These are phyloP conservation scores for Acleris holmiana DNA, from an alignment of 2,888 invertebrate genomes.

Conservation along the genomic window DNA sequence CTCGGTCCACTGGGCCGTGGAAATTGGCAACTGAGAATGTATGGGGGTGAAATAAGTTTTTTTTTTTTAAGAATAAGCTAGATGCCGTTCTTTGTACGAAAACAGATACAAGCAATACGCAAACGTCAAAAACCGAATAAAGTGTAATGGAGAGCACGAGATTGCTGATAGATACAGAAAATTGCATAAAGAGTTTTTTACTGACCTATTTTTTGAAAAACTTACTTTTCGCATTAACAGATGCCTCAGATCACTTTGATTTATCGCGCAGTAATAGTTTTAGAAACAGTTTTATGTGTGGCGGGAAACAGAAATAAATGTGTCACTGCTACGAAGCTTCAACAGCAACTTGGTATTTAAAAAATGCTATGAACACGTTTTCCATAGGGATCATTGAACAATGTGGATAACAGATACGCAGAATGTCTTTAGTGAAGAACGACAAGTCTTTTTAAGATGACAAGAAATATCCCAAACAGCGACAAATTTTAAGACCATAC, in stretches of 20 bases:
- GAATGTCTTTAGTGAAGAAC: too few species aligned
- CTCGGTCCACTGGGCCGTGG: slow-evolving; percentile 27
- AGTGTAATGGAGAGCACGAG: too few species aligned
- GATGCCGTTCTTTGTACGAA: too few species aligned
- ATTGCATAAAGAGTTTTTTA: neutral
- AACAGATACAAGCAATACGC: too few species aligned
- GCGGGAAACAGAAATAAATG: slow-evolving; percentile 20
- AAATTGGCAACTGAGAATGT: slow-evolving; percentile 13
- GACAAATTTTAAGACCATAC: too few species aligned
- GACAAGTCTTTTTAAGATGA: too few species aligned
- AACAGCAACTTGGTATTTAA: neutral
- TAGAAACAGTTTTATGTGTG: slow-evolving; percentile 29
- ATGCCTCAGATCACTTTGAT: slow-evolving; percentile 30
- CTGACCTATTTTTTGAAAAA: slow-evolving; percentile 20
- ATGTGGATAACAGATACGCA: too few species aligned
- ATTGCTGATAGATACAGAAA: too few species aligned
- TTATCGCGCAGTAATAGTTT: slow-evolving; percentile 27
- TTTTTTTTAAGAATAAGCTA: too few species aligned
- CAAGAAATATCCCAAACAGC: too few species aligned
- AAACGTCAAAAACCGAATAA: too few species aligned
- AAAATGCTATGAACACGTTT: neutral
- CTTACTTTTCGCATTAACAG: slow-evolving; percentile 17
- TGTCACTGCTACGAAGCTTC: slow-evolving; percentile 6
- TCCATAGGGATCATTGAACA: too few species aligned
- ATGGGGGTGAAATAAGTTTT: neutral